These are phyloP conservation scores for Papilio protenor DNA, from an alignment of 2,888 invertebrate species.

Conservation along the genomic window DNA sequence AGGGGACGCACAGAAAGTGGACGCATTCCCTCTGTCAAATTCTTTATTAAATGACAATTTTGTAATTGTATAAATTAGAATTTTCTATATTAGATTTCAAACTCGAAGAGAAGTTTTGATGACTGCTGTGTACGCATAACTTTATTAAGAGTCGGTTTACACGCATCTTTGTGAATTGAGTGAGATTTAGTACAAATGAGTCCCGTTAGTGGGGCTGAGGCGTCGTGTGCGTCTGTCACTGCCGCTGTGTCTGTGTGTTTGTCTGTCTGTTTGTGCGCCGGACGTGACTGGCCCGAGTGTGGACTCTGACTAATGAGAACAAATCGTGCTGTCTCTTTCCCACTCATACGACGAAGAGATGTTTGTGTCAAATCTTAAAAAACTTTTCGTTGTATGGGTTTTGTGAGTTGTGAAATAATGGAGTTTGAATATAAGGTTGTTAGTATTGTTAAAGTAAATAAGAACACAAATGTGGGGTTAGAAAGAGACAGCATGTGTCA, in stretches of 20 bases:
- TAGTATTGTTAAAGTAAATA: not conserved
- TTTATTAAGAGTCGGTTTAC: constrained; percentile 2
- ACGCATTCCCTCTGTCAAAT: too few relatives aligned
- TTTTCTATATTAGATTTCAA: not conserved
- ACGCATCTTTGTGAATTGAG: not conserved
- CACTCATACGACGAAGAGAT: not conserved
- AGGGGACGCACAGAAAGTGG: too few relatives aligned
- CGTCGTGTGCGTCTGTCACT: not conserved
- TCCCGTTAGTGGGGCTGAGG: not conserved
- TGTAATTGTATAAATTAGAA: not conserved
- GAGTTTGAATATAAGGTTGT: not conserved
- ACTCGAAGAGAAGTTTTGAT: not conserved
- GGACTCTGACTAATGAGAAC: not conserved
- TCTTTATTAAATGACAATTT: not conserved
- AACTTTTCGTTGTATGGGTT: not conserved
- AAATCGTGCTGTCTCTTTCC: not conserved
- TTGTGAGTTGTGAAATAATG: not conserved
- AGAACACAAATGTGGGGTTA: not conserved
- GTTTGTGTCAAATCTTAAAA: not conserved
- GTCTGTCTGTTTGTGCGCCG: not conserved
- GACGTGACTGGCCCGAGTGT: not conserved
- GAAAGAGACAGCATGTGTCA: constrained; percentile 10
- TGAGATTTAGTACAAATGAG: constrained; percentile 7
- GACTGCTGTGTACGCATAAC: not conserved
- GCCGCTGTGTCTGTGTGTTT: not conserved